Evolutionary conservation across 2,888 invertebrate genomes (phyloP).

Genomic region (Smittia aterrima): DNA sequence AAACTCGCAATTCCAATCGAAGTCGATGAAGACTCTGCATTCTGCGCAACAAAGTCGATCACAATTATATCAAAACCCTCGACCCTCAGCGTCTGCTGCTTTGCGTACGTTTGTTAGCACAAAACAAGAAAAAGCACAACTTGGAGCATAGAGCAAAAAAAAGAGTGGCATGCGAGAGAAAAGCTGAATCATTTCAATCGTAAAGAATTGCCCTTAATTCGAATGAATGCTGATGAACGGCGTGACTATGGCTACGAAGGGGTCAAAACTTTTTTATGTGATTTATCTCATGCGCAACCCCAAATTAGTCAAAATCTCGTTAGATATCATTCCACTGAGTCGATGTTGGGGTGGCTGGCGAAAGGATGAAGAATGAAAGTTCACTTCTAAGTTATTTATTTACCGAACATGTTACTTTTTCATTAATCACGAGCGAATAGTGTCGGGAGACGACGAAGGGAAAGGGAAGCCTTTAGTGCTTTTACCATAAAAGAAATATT

Average conservation of each 20-base stretch:
- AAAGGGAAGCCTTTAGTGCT: neutral
- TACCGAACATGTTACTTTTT: slow-evolving; percentile 11
- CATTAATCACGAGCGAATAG: neutral
- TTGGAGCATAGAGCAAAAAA: neutral
- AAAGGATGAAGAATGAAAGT: neutral
- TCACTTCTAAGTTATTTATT: neutral
- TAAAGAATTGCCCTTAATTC: slow-evolving; percentile 4
- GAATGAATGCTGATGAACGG: neutral
- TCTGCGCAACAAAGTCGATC: neutral
- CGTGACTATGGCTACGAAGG: neutral
- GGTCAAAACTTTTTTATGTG: neutral
- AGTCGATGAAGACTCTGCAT: no score
- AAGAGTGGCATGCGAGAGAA: neutral
- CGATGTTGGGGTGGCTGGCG: neutral
- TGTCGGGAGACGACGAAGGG: no score
- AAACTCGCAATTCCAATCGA: no score
- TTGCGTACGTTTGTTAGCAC: neutral
- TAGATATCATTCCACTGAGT: neutral
- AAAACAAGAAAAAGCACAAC: neutral
- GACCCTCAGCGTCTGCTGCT: neutral
- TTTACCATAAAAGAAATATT: neutral
- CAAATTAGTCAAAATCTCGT: slow-evolving; percentile 11
- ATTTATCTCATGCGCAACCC: slow-evolving; percentile 3
- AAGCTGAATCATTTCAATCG: neutral
- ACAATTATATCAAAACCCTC: neutral